Evolutionary conservation across 2,888 invertebrate species (phyloP).

Genomic region (Fragum sueziense): DNA sequence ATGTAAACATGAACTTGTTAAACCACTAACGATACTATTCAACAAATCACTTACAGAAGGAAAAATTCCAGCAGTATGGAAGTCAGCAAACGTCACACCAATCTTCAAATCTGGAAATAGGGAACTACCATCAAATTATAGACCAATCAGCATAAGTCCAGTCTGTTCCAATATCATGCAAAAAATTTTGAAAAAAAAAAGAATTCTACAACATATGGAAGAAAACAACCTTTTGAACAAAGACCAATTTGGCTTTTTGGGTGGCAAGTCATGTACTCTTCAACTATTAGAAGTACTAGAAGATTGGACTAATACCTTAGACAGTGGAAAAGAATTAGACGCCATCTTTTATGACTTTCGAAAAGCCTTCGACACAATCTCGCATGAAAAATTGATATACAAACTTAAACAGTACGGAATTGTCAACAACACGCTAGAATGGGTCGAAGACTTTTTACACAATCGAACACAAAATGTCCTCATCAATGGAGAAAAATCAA

Average conservation of each 20-base stretch:
- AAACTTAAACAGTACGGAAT: constrained; percentile 24
- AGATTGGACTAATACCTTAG: constrained; percentile 27
- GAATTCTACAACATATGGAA: not conserved
- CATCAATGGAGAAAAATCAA: not conserved
- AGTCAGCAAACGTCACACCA: too few species aligned
- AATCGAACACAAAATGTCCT: constrained; percentile 7
- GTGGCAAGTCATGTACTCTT: constrained; percentile 17
- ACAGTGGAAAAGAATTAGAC: not conserved
- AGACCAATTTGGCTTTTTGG: constrained; percentile 32
- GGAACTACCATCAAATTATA: not conserved
- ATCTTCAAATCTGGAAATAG: not conserved
- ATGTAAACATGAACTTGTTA: not conserved
- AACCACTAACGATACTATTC: not conserved
- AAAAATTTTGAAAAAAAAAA: not conserved
- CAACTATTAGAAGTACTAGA: constrained; percentile 31
- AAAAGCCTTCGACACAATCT: constrained; percentile 31
- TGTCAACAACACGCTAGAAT: constrained; percentile 1
- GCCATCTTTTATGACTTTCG: constrained; percentile 25
- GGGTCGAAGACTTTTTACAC: constrained; percentile 13
- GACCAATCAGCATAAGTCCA: not conserved
- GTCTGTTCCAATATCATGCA: not conserved
- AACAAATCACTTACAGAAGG: not conserved
- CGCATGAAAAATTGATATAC: constrained; percentile 11
- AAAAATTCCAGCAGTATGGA: not conserved
- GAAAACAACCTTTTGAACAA: constrained; percentile 22